Evolutionary conservation across 2,113 vertebrate genomes (phyloP).

Genomic region (Epinephelus cyanopodus): DNA sequence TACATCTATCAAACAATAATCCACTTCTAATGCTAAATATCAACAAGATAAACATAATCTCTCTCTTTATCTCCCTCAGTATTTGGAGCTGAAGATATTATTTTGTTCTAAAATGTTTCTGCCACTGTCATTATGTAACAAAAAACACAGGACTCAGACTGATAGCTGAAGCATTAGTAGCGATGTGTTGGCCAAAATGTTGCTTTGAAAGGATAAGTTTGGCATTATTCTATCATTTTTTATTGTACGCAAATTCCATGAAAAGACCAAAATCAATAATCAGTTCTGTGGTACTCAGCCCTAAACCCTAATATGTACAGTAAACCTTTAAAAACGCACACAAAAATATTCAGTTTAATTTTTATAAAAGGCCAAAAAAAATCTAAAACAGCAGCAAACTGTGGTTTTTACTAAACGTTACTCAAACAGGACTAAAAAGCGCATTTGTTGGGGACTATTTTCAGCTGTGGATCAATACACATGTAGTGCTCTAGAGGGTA

Average conservation of each 20-base stretch:
- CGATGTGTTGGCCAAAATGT: background rate
- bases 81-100: conserved; percentile 27
- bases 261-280: background rate
- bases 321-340: background rate
- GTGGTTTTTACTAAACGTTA: background rate
- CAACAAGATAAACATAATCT: conserved; percentile 70
- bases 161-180: background rate
- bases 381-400: background rate
- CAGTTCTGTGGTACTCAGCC: background rate
- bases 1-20: conserved; percentile 70
- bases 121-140: conserved; percentile 46
- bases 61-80: conserved; percentile 38
- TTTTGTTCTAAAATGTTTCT: conserved; percentile 43
- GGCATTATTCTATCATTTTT: background rate
- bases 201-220: background rate
- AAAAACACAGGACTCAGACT: background rate
- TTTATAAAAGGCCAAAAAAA: background rate
- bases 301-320: background rate
- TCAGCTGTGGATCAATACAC: background rate
- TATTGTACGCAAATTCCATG: background rate
- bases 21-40: conserved; percentile 69
- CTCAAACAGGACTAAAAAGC: background rate
- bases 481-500: background rate
- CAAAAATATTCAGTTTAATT: background rate
- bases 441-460: background rate